Conservation (phyloP, 2,113 vertebrate genomes). For the Synchiropus splendidus region DNA sequence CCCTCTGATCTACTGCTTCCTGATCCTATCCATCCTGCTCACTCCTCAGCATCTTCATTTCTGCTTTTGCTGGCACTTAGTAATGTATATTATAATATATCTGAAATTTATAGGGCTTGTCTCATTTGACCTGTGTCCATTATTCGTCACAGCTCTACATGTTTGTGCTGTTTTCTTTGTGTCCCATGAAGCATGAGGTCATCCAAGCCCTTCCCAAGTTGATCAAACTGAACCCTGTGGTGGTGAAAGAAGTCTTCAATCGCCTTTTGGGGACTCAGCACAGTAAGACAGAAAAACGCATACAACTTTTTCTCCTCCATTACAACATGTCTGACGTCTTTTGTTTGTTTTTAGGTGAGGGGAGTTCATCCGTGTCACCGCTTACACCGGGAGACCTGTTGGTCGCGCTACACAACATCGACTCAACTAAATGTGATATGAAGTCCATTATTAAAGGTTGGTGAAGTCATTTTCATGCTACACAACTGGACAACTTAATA, state of each 20-base stretch:
- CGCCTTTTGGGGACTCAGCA: constrained; percentile 89
- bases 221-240: constrained; percentile 93
- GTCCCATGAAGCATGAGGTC: constrained; percentile 76
- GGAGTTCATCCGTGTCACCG: constrained; percentile 81
- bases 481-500: no score
- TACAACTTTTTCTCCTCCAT: not conserved
- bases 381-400: constrained; percentile 87
- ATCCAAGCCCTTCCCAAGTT: constrained; percentile 90
- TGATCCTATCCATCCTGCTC: no score
- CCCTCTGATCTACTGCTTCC: no score
- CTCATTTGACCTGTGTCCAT: no score
- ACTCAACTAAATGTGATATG: constrained; percentile 90
- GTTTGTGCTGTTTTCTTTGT: no score
- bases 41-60: no score
- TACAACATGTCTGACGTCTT: not conserved
- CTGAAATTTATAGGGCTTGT: no score
- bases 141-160: no score
- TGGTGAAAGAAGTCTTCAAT: constrained; percentile 98
- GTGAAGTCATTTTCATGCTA: no score
- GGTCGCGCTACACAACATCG: constrained; percentile 87
- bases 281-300: constrained; percentile 61
- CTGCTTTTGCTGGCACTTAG: no score
- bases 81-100: no score
- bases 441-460: constrained; percentile 98
- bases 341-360: constrained; percentile 73